Conservation (phyloP, 2,113 vertebrate genomes). For the Thoracochromis brauschi region DNA sequence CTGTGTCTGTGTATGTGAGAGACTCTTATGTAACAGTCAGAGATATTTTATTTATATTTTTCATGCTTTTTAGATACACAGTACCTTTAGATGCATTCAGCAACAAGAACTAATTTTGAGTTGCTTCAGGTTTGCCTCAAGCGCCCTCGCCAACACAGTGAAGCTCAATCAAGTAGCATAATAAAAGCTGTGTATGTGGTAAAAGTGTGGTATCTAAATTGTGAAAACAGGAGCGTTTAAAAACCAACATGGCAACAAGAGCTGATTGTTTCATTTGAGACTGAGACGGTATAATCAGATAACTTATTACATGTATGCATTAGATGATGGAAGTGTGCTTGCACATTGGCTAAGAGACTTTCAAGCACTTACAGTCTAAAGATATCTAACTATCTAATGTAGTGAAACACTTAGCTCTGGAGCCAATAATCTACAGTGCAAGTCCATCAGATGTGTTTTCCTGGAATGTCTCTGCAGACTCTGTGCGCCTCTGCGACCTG, state of each 20-base stretch:
- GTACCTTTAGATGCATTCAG: background rate
- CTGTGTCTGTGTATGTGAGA: background rate
- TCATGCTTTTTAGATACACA: background rate
- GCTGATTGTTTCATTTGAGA: background rate
- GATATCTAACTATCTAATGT: background rate
- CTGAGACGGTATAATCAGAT: background rate
- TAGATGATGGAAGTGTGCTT: background rate
- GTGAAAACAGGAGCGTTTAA: background rate
- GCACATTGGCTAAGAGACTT: background rate
- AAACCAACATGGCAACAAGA: background rate
- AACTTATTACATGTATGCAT: background rate
- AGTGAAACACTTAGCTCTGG: background rate
- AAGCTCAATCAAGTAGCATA: background rate
- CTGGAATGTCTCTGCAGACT: background rate
- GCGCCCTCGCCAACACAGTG: background rate
- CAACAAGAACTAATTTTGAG: background rate
- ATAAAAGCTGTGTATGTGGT: background rate
- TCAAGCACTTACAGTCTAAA: background rate
- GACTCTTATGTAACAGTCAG: slow-evolving; percentile 22
- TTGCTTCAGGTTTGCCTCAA: background rate
- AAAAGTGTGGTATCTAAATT: background rate
- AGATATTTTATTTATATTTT: background rate
- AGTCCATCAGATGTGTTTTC: background rate
- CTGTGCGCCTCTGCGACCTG: background rate
- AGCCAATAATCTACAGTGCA: background rate